Percentiles rank a stretch among this genome's conserved stretches.
phyloP scores from a whole-genome alignment of 2,888 invertebrate species.

The Aplocera efformata region DNA sequence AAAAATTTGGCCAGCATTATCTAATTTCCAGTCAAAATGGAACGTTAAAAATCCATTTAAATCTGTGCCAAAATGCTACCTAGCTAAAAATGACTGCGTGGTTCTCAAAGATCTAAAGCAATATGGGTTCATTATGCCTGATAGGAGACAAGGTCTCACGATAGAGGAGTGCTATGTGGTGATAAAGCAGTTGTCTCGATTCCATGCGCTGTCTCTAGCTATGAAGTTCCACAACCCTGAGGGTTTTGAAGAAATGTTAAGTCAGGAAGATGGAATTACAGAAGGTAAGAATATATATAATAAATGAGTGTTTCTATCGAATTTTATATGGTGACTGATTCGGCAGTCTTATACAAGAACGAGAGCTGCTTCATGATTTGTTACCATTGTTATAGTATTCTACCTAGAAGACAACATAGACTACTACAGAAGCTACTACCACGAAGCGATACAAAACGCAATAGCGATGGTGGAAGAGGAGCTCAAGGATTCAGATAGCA shows the following conservation, averaged over 20 bases:
- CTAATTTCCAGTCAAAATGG: constrained; percentile 77
- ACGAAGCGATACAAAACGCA: constrained; percentile 82
- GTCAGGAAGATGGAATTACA: constrained; percentile 66
- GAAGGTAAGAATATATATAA: constrained; percentile 50
- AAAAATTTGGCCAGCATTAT: constrained; percentile 84
- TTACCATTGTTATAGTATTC: too few species aligned
- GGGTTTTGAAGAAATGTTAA: constrained; percentile 74
- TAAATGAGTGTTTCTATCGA: not conserved
- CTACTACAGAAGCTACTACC: constrained; percentile 85
- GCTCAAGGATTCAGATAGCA: constrained; percentile 55
- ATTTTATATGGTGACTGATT: too few species aligned
- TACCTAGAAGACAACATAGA: constrained; percentile 83
- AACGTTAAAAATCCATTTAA: constrained; percentile 66
- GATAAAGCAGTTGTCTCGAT: constrained; percentile 81
- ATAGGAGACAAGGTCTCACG: constrained; percentile 81
- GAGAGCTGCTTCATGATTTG: too few species aligned
- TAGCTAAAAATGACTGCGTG: constrained; percentile 79
- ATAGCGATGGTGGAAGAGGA: constrained; percentile 82
- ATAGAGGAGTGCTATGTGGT: constrained; percentile 81
- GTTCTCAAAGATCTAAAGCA: constrained; percentile 82
- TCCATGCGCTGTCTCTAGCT: constrained; percentile 83
- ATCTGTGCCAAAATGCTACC: constrained; percentile 81
- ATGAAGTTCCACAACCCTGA: constrained; percentile 81
- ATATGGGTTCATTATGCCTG: constrained; percentile 83
- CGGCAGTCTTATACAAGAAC: too few species aligned